Evolutionary conservation across 1,140 invertebrate genomes (phyloP), one percentile per base, ranked within the genome.

Genomic region (Vanessa atalanta): DNA sequence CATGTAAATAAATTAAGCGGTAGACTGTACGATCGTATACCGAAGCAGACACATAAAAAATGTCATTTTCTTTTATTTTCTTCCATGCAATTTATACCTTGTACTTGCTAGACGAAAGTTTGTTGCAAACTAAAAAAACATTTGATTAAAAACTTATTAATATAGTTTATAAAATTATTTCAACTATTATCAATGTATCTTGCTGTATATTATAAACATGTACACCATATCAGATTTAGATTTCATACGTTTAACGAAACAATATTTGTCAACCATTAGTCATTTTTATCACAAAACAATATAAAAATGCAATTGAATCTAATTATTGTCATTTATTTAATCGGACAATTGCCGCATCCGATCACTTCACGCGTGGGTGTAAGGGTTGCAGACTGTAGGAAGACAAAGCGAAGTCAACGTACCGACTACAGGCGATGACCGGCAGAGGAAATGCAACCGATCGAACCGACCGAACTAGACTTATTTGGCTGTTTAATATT

Each of bases 11-110:
- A 61, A 37, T 61, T 14, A 61, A 61, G 47, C 55, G 51, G 43
- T 48, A 12, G 20, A 48, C 15, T 66, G 65, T 61, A 70, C 68
- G 55, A 16, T 70, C 67, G 67, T 70, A 63, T 70, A 70, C 64
- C 73, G 73, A 74, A 50, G 75, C 69, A 83, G 77, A 81, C 79
- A 81, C 71, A 83, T 83, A 83, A 81, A 81, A 80, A 78, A 65
- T 72, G 75, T 71, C 74, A 81, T 81, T 81, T 73, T 76, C 75
- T 77, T 82, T 76, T 76, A 80, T 80, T 72, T 69, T 69, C 65
- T 55, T 51, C 65, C 60, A 23, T 66, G 66, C 72, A 72, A 77
- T 80, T 80, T 78, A 80, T 75, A 50, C 47, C 16, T 15, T 51
- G 60, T 48, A 72, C 67, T 73, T 63, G 50, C 47, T 69, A 75